A percentile compares a stretch with the other conserved stretches of the same genome.
phyloP scores from a whole-genome alignment of 1,140 invertebrate genomes.

The Acyrthosiphon pisum region DNA sequence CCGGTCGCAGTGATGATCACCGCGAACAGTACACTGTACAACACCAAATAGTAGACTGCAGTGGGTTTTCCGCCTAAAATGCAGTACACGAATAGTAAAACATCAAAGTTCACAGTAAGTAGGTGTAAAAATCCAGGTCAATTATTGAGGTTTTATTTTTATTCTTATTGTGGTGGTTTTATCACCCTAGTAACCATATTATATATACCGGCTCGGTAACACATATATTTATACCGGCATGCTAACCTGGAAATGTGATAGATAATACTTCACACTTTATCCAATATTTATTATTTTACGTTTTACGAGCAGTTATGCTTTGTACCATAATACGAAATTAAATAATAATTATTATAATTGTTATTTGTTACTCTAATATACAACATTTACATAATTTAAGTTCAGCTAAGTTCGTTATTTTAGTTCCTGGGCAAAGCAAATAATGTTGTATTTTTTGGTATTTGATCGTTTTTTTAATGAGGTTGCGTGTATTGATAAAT shows the following conservation, averaged over 20 bases:
- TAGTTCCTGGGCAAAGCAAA: too few species aligned
- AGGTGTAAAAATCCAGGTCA: background rate
- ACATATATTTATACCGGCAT: background rate
- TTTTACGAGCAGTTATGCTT: background rate
- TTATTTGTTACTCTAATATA: too few species aligned
- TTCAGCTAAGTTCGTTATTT: background rate
- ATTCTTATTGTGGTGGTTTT: background rate
- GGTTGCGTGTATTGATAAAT: too few species aligned
- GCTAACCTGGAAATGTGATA: background rate
- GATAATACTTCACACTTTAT: background rate
- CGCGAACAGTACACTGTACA: conserved; percentile 33
- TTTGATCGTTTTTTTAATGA: too few species aligned
- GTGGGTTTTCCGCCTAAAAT: background rate
- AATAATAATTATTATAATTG: background rate
- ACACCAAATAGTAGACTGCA: conserved; percentile 37
- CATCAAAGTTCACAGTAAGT: background rate
- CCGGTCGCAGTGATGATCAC: conserved; percentile 18
- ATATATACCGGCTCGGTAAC: background rate
- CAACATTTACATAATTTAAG: background rate
- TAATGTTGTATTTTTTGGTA: too few species aligned
- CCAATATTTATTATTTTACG: background rate
- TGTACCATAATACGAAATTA: background rate
- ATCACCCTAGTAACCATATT: background rate
- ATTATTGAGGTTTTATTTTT: background rate
- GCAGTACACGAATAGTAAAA: background rate